Evolutionary conservation across 2,888 invertebrate species (phyloP), one percentile per base, ranked within the genome.

Genomic region (Drosophila parthenogenetica): DNA sequence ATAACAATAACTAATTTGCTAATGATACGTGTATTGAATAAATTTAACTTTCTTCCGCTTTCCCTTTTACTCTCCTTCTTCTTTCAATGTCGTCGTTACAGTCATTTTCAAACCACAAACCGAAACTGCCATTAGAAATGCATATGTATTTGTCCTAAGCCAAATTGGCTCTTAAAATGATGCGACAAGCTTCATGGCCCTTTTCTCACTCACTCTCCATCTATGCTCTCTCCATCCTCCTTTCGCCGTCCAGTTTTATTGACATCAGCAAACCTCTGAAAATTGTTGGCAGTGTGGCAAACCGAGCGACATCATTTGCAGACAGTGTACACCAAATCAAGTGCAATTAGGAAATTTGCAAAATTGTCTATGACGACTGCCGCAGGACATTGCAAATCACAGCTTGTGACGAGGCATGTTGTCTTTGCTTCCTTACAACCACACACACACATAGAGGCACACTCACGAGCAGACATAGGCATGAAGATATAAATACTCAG

Each of bases 281-380:
- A 69, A 62, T 68, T 58, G 74, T 58, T 78, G 79, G 63, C 61
- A 53, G 49, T 69, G 75, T 68, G 75, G 79, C 59, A 59, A 69
- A 22, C 75, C 79, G 48, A 63, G 53, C 66, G 62, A 79, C 76
- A 79, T 75, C 63, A 70, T 75, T 67, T 70, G 54, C 79, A 73
- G 64, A 29, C 67, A 50, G 17, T 63, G 68, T 51, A 50, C 70
- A 69, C 37, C 69, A 84, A 81, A 58, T 69, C 72, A 60, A 86
- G 83, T 82, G 89, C 88, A 88, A 83, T 83, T 83, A 82, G 89
- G 72, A 77, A 83, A 79, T 83, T 77, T 86, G 72, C 76, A 68
- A 86, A 80, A 80, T 69, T 77, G 80, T 69, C 73, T 67, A 65
- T 66, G 69, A 65, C 69, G 63, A 51, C 13, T 35, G 58, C 58